Evolutionary conservation across 2,113 vertebrate species (phyloP), one percentile per base, ranked within the genome.

Genomic region (Halcyon senegalensis): DNA sequence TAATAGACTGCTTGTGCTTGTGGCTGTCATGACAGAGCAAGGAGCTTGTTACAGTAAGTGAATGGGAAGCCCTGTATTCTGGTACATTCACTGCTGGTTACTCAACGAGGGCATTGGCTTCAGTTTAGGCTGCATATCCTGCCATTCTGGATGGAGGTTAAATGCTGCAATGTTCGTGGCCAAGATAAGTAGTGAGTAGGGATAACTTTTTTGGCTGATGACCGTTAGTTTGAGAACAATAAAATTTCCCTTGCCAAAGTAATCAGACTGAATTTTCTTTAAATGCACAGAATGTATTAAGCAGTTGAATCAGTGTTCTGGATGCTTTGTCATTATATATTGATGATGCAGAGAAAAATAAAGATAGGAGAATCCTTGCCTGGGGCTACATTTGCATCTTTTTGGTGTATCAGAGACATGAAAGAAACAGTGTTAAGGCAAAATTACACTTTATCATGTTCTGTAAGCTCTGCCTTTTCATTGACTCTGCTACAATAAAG

Each of bases 181-280:
- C 28, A 74, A 41, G 81, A 85, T 96, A 96, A 96, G 78, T 96
- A 96, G 87, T 87, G 41, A 93, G 94, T 89, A 94, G 55, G 58
- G 90, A 74, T 89, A 90, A 55, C 66, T 59, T 62, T 64, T 62
- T 76, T 92, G 77, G 35, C 84, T 78, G 69, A 75, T 94, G 84
- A 48, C 30, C 11, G 35, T 90, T 79, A 60, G 58, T 66, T 84
- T 72, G 69, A 91, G 92, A 95, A 94, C 66, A 96, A 82, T 94
- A 89, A 94, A 84, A 69, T 59, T 79, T 82, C 50, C 16, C 41
- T 76, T 92, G 84, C 92, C 96, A 96, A 83, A 92, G 74, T 69
- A 95, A 94, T 77, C 79, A 44, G 43, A 21, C 30, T 63, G 30
- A 86, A 72, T 84, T 87, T 67, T 51, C 15, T 81, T 60, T 96